Evolutionary conservation across 2,888 invertebrate genomes (phyloP), one percentile per base, ranked within the genome.

Genomic region (Eutolmus rufibarbis): DNA sequence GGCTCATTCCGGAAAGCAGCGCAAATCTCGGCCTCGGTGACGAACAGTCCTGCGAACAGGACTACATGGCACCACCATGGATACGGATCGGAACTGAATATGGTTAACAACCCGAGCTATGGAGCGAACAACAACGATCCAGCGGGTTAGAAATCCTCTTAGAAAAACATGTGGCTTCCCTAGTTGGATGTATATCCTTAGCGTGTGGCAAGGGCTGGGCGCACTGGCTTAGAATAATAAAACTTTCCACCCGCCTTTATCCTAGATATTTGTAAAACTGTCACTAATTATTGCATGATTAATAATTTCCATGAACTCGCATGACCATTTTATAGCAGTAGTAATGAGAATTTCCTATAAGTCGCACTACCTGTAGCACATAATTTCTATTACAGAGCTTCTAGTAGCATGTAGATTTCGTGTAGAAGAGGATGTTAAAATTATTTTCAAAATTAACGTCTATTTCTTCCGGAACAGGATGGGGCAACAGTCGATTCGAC

Each of bases 31-130:
- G 89, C 89, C 2, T 87, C 89, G 8, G 89, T 89, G 28, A 74
- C 46, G 5, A 78, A 57, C 57, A 77, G 51, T 56, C 86, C 79
- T 57, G 81, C 74, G 3, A 92, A 91, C 90, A 92, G 92, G 89
- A 92, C 92, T 88, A 92, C 92, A 87, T 92, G 92, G 92, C 89
- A 89, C 86, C 89, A 88, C 56, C 88, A 89, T 79, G 90, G 87
- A 56, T 91, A 89, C 90, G 91, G 74, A 90, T 89, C 88, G 86
- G 92, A 92, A 89, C 92, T 91, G 90, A 92, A 92, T 90, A 91
- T 92, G 90, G 91, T 92, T 89, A 92, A 92, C 90, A 92, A 92
- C 91, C 92, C 92, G 90, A 92, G 91, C 90, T 92, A 92, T 51
- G 88, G 86, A 40, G 74, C 89, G 92, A 90, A 90, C 89, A 92